A percentile compares a stretch with the other conserved stretches of the same genome.
These are phyloP conservation scores for Lasioglossum lativentre DNA, from an alignment of 2,888 invertebrate genomes.

Conservation along the genomic window DNA sequence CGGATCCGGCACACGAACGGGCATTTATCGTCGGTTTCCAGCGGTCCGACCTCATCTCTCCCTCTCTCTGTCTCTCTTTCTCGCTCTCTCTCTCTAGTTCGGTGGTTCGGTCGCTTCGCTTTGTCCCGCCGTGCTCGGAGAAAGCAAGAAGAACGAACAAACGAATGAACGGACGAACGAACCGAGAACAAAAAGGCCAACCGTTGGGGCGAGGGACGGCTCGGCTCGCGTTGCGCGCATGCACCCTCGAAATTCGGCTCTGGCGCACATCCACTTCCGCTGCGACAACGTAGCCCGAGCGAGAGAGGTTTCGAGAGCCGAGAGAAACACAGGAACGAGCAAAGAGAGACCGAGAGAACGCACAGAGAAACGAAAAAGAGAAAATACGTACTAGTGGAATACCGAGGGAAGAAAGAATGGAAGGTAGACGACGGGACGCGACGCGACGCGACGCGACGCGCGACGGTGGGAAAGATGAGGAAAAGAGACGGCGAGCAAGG, in stretches of 20 bases:
- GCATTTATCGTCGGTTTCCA: constrained; percentile 63
- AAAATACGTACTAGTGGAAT: background rate
- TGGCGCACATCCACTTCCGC: constrained; percentile 65
- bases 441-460: background rate
- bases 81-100: background rate
- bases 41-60: background rate
- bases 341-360: constrained; percentile 8
- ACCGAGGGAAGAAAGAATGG: background rate
- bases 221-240: constrained; percentile 63
- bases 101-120: background rate
- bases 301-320: constrained; percentile 20
- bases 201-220: constrained; percentile 34
- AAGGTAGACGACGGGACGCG: constrained; percentile 18
- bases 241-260: constrained; percentile 65
- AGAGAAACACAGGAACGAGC: constrained; percentile 11
- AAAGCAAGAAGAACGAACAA: constrained; percentile 29
- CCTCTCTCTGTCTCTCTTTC: background rate
- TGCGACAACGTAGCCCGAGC: constrained; percentile 59
- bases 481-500: background rate
- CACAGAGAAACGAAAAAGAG: constrained; percentile 28
- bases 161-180: constrained; percentile 36
- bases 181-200: constrained; percentile 29
- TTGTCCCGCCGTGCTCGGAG: constrained; percentile 5
- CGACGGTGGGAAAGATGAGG: background rate
- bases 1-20: constrained; percentile 50